Evolutionary conservation across 2,113 vertebrate genomes (phyloP), one percentile per base, ranked within the genome.

Genomic region (Phocoena phocoena): DNA sequence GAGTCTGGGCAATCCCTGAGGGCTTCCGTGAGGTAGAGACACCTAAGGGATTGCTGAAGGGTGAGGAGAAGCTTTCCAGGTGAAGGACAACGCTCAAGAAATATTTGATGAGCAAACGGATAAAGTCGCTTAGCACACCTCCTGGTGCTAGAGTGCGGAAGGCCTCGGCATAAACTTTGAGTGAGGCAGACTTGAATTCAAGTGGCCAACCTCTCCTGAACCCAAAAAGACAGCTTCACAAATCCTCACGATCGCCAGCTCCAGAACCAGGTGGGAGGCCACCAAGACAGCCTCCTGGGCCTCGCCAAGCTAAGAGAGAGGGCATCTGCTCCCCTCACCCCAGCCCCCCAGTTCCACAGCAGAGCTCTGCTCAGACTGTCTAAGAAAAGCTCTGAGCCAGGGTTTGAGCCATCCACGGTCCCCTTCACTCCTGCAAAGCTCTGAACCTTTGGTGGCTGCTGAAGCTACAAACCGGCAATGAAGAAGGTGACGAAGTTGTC

Each of bases 401-500:
- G 58, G 47, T 3, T 4, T 2, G 3, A 41, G 80, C 0, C 44
- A 6, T 1, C 26, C 26, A 7, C 0, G 0, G 47, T 41, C 8
- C 63, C 28, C 55, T 5, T 13, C 33, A 0, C 7, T 25, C 13
- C 76, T 18, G 55, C 58, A 21, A 7, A 84, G 63, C 47, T 44
- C 13, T 0, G 28, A 47, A 36, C 93, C 70, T 55, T 0, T 0
- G 17, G 44, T 6, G 63, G 14, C 20, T 7, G 0, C 47, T 0
- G 12, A 31, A 25, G 85, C n/a, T 97, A 98, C 99, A 81, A 67
- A 99, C 99, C 99, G 0, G 99, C 99, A 55, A 99, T 98, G 98
- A 99, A 99, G 98, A 99, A 99, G 18, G 99, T 99, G 79, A 99
- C 97, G 7, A 99, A 99, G 74, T 99, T 99, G 98, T 99, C 99